A percentile compares a stretch with the other conserved stretches of the same genome.
Conservation (phyloP, 2,888 invertebrate species). For the Oxyteleia sp. region DNA sequence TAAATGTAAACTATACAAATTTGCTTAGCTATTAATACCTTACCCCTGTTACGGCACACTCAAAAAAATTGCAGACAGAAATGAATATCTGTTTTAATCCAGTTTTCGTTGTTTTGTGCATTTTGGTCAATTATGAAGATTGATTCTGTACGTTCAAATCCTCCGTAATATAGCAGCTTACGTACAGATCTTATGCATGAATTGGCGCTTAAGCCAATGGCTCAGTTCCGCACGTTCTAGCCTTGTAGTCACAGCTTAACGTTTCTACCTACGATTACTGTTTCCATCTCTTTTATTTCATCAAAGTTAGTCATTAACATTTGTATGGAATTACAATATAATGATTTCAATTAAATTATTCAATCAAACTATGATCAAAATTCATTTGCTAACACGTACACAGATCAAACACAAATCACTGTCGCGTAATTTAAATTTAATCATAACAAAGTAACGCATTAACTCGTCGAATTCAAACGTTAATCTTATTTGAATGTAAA, state of each 20-base stretch:
- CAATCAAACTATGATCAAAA: background rate
- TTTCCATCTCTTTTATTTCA: slow-evolving; percentile 35
- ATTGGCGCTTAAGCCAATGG: slow-evolving; percentile 53
- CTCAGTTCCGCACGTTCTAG: slow-evolving; percentile 41
- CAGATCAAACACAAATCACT: background rate
- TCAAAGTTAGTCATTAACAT: background rate
- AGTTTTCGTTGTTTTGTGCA: background rate
- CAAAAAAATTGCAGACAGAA: too few species aligned
- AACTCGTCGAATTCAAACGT: background rate
- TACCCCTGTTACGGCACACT: too few species aligned
- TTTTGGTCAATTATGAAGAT: slow-evolving; percentile 53
- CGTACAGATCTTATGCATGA: slow-evolving; percentile 60
- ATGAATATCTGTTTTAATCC: too few species aligned
- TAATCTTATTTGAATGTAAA: background rate
- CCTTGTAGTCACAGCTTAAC: slow-evolving; percentile 41
- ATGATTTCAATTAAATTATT: too few species aligned
- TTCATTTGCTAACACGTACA: background rate
- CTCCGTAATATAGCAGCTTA: slow-evolving; percentile 55
- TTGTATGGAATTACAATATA: too few species aligned
- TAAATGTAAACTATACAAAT: too few species aligned
- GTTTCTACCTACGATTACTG: slow-evolving; percentile 40
- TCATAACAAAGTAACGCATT: too few species aligned
- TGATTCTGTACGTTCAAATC: slow-evolving; percentile 52
- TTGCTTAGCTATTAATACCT: too few species aligned
- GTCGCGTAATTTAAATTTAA: too few species aligned